These are phyloP conservation scores for Lordiphosa stackelbergi DNA, from an alignment of 1,140 invertebrate species.

Conservation along the genomic window DNA sequence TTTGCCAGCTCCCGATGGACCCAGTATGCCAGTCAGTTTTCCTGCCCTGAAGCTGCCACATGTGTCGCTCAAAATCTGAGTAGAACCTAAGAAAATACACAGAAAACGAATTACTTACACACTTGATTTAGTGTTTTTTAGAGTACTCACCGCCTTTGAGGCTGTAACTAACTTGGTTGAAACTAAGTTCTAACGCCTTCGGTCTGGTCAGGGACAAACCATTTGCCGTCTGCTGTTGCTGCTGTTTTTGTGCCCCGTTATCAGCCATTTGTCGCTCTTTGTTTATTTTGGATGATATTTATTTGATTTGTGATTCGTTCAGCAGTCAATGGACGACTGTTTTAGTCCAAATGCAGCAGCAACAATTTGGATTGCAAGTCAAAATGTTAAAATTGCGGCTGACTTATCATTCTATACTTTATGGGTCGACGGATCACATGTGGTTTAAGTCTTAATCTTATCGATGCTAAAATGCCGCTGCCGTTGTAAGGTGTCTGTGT, in stretches of 20 bases:
- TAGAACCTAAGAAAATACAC: background rate
- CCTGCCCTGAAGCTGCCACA: slow-evolving; percentile 80
- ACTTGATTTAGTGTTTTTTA: background rate
- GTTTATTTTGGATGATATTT: slow-evolving; percentile 8
- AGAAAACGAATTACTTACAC: background rate
- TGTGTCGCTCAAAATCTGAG: slow-evolving; percentile 80
- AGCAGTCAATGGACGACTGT: background rate
- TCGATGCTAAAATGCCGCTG: slow-evolving; percentile 4
- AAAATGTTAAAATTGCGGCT: background rate
- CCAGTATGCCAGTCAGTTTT: slow-evolving; percentile 86
- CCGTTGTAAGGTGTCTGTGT: slow-evolving; percentile 16
- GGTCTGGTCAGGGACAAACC: slow-evolving; percentile 15
- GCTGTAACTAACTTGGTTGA: slow-evolving; percentile 54
- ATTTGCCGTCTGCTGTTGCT: slow-evolving; percentile 11
- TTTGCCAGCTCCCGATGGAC: slow-evolving; percentile 90
- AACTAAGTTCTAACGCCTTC: slow-evolving; percentile 49
- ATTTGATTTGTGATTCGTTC: slow-evolving; percentile 3
- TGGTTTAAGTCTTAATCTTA: slow-evolving; percentile 28
- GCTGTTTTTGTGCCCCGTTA: slow-evolving; percentile 21
- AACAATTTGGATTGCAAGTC: background rate
- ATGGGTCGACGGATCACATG: slow-evolving; percentile 1
- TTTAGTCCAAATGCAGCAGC: slow-evolving; percentile 1
- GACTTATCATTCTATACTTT: slow-evolving; percentile 4
- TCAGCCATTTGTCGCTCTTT: slow-evolving; percentile 37
- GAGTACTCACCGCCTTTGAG: slow-evolving; percentile 31